A percentile compares a stretch with the other conserved stretches of the same genome.
phyloP scores from a whole-genome alignment of 2,888 invertebrate genomes.

The Psylliodes chrysocephalus region DNA sequence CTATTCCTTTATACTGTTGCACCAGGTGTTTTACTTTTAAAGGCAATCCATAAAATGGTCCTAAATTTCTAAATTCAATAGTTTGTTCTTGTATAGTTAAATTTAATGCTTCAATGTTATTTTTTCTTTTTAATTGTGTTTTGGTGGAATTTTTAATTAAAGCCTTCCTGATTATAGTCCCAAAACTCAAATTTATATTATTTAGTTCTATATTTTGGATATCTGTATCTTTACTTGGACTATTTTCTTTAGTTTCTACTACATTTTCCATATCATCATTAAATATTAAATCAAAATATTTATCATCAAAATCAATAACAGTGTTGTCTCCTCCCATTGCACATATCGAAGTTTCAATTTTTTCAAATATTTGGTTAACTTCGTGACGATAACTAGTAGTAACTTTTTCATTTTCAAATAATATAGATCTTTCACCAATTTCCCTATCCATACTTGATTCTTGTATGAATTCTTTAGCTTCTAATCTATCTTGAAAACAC shows the following conservation, averaged over 20 bases:
- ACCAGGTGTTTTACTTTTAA: conserved; percentile 75
- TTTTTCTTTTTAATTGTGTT: conserved; percentile 30
- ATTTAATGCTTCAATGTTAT: conserved; percentile 37
- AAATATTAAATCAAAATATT: conserved; percentile 51
- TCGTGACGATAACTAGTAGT: conserved; percentile 58
- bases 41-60: conserved; percentile 84
- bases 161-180: conserved; percentile 55
- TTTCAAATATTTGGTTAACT: conserved; percentile 64
- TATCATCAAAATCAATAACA: conserved; percentile 45
- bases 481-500: conserved; percentile 41
- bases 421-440: conserved; percentile 42
- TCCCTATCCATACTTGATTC: conserved; percentile 28
- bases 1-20: conserved; percentile 80
- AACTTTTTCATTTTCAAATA: conserved; percentile 46
- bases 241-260: conserved; percentile 3
- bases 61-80: conserved; percentile 51
- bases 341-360: conserved; percentile 67
- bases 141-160: conserved; percentile 57
- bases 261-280: conserved; percentile 52
- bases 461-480: conserved; percentile 30
- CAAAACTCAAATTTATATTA: conserved; percentile 50
- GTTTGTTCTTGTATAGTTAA: conserved; percentile 36
- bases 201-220: conserved; percentile 43
- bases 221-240: conserved; percentile 25
- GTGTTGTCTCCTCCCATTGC: conserved; percentile 57